Conservation (phyloP, 64 coral and sea anemone genomes). For the Dendrophyllia cribrosa region DNA sequence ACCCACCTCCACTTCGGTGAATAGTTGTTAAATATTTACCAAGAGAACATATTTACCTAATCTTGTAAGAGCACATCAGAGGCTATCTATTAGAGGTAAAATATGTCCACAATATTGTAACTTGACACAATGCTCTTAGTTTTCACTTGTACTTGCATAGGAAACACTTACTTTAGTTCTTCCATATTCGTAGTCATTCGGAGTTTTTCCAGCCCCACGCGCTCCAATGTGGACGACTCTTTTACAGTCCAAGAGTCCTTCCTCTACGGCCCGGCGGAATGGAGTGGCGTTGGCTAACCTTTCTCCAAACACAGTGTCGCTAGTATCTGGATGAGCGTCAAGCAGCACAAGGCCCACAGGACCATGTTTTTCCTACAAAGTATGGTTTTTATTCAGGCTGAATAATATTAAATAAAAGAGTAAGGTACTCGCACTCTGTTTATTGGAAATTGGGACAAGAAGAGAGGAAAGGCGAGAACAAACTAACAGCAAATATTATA, state of each 20-base stretch:
- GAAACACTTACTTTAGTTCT: not conserved
- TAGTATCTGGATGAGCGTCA: conserved; percentile 81
- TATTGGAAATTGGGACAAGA: too few relatives aligned
- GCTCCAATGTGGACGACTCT: conserved; percentile 81
- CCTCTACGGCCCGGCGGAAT: conserved; percentile 79
- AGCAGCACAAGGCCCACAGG: conserved; percentile 69
- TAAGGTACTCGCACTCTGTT: not conserved
- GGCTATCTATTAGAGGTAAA: too few relatives aligned
- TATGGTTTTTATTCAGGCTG: not conserved
- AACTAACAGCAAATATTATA: too few relatives aligned
- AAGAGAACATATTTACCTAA: too few relatives aligned
- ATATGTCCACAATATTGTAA: too few relatives aligned
- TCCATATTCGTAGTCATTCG: conserved; percentile 44
- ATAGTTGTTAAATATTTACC: too few relatives aligned
- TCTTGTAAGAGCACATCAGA: too few relatives aligned
- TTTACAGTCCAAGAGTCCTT: conserved; percentile 71
- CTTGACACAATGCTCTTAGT: too few relatives aligned
- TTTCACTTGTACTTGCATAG: too few relatives aligned
- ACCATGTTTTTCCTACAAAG: conserved; percentile 79
- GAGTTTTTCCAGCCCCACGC: conserved; percentile 47
- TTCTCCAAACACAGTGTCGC: conserved; percentile 54
- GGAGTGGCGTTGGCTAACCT: conserved; percentile 72
- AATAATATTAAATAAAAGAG: not conserved
- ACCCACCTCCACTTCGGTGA: too few relatives aligned
- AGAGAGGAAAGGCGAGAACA: too few relatives aligned